These are phyloP conservation scores for Phyllotis vaccarum DNA, from an alignment of 2,797 vertebrate species.

Conservation along the genomic window DNA sequence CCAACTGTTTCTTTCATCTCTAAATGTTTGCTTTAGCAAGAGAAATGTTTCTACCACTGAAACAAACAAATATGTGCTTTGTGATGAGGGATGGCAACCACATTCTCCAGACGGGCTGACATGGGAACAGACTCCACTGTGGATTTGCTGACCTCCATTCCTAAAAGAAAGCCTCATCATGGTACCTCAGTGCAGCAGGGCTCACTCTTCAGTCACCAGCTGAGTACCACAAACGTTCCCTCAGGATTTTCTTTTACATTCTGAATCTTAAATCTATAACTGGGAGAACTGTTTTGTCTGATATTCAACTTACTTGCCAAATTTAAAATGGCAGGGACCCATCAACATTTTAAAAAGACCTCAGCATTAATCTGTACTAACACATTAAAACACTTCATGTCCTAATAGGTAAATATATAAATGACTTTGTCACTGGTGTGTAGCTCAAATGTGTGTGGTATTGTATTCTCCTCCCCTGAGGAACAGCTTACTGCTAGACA, in stretches of 20 bases:
- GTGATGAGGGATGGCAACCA: not conserved
- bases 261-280: conserved; percentile 41
- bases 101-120: not conserved
- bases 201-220: not conserved
- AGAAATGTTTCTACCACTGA: conserved; percentile 71
- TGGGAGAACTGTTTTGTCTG: conserved; percentile 46
- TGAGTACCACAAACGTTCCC: not conserved
- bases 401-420: conserved; percentile 31
- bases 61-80: conserved; percentile 77
- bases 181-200: not conserved
- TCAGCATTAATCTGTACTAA: conserved; percentile 36
- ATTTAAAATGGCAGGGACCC: conserved; percentile 18
- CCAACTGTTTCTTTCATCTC: conserved; percentile 74
- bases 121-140: not conserved
- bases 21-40: conserved; percentile 75
- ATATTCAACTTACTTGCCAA: conserved; percentile 58
- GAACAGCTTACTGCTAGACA: not conserved
- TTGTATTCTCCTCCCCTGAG: not conserved
- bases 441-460: not conserved
- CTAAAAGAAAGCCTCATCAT: not conserved
- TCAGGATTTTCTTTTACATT: conserved; percentile 36
- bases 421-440: conserved; percentile 36
- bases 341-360: conserved; percentile 38
- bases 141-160: not conserved
- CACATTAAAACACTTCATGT: conserved; percentile 45